These are phyloP conservation scores for Linnaemya tessellans DNA, from an alignment of 2,888 invertebrate species.

Conservation along the genomic window DNA sequence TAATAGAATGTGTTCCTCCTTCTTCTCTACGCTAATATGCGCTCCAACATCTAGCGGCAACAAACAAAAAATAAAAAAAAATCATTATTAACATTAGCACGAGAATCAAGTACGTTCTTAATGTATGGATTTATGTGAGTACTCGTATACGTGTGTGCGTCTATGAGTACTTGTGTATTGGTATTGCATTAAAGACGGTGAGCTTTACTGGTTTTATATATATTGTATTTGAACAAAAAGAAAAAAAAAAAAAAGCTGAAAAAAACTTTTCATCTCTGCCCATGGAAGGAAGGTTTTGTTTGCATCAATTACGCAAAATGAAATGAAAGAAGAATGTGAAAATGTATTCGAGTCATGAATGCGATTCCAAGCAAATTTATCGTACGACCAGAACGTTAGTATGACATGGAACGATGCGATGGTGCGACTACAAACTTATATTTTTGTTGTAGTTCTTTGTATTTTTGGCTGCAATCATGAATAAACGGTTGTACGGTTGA, in stretches of 20 bases:
- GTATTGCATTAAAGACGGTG: constrained; percentile 12
- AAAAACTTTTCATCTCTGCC: constrained; percentile 30
- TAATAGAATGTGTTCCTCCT: constrained; percentile 24
- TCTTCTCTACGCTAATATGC: constrained; percentile 21
- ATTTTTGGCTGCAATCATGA: constrained; percentile 40
- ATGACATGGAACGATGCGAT: constrained; percentile 17
- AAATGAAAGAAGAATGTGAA: constrained; percentile 35
- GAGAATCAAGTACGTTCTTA: constrained; percentile 27
- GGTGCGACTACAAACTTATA: constrained; percentile 3
- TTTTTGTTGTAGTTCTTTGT: constrained; percentile 7
- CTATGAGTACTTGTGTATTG: constrained; percentile 9
- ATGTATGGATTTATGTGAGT: neutral
- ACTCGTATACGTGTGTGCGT: constrained; percentile 19
- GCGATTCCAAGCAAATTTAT: constrained; percentile 22
- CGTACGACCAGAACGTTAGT: constrained; percentile 13
- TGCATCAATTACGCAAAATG: constrained; percentile 70
- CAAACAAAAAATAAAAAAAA: constrained; percentile 1
- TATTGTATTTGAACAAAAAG: constrained; percentile 26
- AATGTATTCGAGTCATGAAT: constrained; percentile 25
- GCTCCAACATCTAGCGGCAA: constrained; percentile 12
- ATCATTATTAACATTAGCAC: constrained; percentile 42
- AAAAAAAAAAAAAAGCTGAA: too few relatives aligned
- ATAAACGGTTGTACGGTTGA: constrained; percentile 37
- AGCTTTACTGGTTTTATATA: constrained; percentile 37
- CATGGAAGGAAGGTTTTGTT: constrained; percentile 70